Percentiles rank a stretch among this genome's conserved stretches.
Evolutionary conservation across 2,113 vertebrate species (phyloP).

Genomic region (Caloenas nicobarica): DNA sequence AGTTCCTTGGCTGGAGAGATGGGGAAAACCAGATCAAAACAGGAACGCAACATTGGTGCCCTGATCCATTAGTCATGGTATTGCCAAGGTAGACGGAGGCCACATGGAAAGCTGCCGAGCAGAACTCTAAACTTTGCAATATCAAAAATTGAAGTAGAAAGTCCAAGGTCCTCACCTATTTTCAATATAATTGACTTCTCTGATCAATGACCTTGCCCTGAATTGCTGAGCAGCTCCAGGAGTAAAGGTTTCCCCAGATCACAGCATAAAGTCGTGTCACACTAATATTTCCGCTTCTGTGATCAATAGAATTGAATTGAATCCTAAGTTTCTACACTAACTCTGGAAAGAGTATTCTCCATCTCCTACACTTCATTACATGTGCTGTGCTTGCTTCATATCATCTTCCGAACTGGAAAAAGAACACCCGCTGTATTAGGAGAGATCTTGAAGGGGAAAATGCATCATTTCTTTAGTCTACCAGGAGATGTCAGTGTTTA

Average conservation of each 20-base stretch:
- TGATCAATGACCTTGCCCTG: neutral
- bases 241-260: neutral
- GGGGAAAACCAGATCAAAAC: neutral
- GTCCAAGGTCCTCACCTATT: neutral
- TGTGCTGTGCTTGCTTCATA: neutral
- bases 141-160: neutral
- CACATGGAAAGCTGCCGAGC: neutral
- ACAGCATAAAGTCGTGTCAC: neutral
- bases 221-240: neutral
- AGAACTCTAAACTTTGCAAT: neutral
- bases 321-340: neutral
- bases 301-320: neutral
- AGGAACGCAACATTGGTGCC: neutral
- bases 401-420: neutral
- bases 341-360: neutral
- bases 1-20: neutral
- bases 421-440: neutral
- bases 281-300: neutral
- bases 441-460: neutral
- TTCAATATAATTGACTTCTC: neutral
- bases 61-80: neutral
- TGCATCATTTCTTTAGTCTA: neutral
- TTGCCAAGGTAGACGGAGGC: neutral
- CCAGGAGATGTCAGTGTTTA: conserved; percentile 71
- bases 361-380: neutral